Conservation (phyloP, 2,113 vertebrate species). For the Sturnira hondurensis region DNA sequence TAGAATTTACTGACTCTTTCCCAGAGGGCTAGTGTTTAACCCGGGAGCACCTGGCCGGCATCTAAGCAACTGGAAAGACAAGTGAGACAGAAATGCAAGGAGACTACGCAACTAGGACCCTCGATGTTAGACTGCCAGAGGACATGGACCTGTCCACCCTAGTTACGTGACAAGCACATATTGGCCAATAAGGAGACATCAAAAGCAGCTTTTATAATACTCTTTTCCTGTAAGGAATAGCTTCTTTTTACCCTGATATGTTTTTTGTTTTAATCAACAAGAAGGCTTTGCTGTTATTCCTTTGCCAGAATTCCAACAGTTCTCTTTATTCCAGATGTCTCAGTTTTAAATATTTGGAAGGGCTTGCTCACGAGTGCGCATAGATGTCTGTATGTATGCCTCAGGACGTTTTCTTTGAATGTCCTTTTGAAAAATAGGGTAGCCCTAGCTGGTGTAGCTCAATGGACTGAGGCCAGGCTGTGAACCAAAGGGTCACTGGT, state of each 20-base stretch:
- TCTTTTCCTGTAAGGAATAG: not conserved
- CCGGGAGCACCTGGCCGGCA: not conserved
- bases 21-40: not conserved
- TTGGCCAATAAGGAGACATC: not conserved
- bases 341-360: not conserved
- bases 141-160: not conserved
- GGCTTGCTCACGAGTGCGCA: not conserved
- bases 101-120: not conserved
- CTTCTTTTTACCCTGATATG: not conserved
- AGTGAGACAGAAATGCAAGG: not conserved
- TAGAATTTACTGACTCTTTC: not conserved
- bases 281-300: not conserved
- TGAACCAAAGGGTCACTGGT: no score
- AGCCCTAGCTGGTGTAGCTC: not conserved
- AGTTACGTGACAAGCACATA: not conserved
- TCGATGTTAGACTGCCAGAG: not conserved
- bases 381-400: accelerated
- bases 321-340: not conserved
- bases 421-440: not conserved
- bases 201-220: not conserved
- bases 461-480: no score
- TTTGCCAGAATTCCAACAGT: not conserved
- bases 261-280: not conserved
- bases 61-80: not conserved
- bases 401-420: not conserved